These are phyloP conservation scores for Acromyrmex echinatior DNA, from an alignment of 1,140 invertebrate species.

Conservation along the genomic window DNA sequence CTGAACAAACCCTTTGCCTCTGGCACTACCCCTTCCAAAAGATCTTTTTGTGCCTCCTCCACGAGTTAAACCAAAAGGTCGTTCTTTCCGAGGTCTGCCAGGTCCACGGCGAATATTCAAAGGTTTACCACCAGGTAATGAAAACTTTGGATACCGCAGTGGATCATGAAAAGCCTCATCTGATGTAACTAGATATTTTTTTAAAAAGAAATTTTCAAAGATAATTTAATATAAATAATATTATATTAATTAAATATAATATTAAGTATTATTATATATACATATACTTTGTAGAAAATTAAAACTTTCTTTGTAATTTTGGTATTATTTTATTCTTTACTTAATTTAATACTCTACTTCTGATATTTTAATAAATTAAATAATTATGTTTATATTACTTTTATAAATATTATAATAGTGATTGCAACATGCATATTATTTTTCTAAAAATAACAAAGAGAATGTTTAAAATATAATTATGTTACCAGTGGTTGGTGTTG, in stretches of 20 bases:
- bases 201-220: background rate
- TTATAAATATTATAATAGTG: conserved; percentile 5
- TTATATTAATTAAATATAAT: background rate
- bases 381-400: conserved; percentile 43
- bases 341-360: conserved; percentile 12
- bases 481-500: conserved; percentile 79
- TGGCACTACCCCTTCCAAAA: conserved; percentile 82
- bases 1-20: conserved; percentile 84
- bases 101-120: conserved; percentile 90
- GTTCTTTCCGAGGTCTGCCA: conserved; percentile 91
- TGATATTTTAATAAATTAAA: conserved; percentile 41
- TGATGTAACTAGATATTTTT: conserved; percentile 78
- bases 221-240: background rate
- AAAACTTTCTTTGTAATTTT: background rate
- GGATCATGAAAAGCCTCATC: conserved; percentile 85
- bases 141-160: conserved; percentile 84
- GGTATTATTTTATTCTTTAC: background rate
- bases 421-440: background rate
- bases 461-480: conserved; percentile 59
- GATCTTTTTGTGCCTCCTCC: conserved; percentile 81
- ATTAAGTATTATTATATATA: background rate
- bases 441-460: conserved; percentile 9
- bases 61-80: conserved; percentile 82
- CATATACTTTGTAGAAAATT: background rate
- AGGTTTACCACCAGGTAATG: conserved; percentile 87